Base-by-base conservation (phyloP, 92 coral and sea anemone species). In the Zoanthus sansibaricus region DNA sequence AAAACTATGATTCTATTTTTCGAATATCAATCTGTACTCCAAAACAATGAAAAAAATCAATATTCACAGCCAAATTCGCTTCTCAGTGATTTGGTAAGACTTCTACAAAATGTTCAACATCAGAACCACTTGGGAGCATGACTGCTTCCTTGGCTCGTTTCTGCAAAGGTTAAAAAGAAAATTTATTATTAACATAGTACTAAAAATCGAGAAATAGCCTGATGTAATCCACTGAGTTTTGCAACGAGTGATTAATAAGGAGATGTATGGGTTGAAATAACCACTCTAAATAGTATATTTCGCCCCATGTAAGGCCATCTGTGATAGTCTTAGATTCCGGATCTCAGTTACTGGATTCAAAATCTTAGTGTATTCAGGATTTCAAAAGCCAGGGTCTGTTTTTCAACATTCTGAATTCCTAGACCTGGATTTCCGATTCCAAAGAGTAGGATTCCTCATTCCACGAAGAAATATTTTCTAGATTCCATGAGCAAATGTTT, bases 121-220 rank as follows among this genome's bases (percentile, higher is more conserved):
- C 85, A 20, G 85, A 80, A 16, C 7, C 8, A 46, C 85, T 59
- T 46, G 73, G 74, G 8, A 66, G 31, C 85, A 80, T 80, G 45
- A 80, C 85, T 9, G 85, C 75, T 20, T 80, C 85, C 13, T 17
- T 80, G 25, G 85, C 85, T 45, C 85, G 85, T 45, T 80, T 80
- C 85, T 80, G 61, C 12, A 64, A 80, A n/a, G n/a, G n/a, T 6
- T 37, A n/a, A 12, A 71, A 32, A 9, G n/a, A 71, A 32, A 71
- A 0, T 9, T 37, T 18, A 12, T 20, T 72, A 48, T 3, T 49
- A 0, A 17, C 8, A 73, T 70, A 33, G 9, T 12, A 25, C 55
- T 2, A 44, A 3, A 72, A 72, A 33, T 21, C 0, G 1, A 54
- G 15, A 4, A 1, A 3, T 37, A 10, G 32, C 5, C 3, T 6